phyloP scores from a whole-genome alignment of 1,140 invertebrate genomes.

The Sipha flava region DNA sequence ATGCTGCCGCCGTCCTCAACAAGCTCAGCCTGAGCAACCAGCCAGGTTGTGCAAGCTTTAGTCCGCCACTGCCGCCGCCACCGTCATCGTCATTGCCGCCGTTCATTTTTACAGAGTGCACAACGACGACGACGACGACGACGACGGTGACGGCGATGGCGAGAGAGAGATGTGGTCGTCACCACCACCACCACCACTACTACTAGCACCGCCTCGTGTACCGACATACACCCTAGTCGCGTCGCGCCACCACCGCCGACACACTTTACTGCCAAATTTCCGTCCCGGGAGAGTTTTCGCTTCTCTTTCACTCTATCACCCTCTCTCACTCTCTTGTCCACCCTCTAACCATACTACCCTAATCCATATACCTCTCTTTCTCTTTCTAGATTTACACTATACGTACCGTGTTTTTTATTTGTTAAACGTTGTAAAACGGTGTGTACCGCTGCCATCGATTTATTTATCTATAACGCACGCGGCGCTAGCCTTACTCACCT shows the following conservation, averaged over 20 bases:
- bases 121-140: not conserved
- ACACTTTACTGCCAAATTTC: conserved; percentile 21
- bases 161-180: not conserved
- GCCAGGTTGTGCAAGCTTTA: conserved; percentile 3
- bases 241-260: not conserved
- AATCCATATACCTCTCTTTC: not conserved
- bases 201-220: too few species aligned
- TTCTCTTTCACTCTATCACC: not conserved
- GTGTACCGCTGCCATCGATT: not conserved
- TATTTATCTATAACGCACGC: not conserved
- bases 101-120: not conserved
- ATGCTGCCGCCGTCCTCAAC: not conserved
- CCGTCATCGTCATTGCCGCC: not conserved
- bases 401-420: not conserved
- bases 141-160: not conserved
- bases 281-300: conserved; percentile 1
- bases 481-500: too few species aligned
- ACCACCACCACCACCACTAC: not conserved
- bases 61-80: not conserved
- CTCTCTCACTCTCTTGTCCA: too few species aligned
- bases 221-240: not conserved
- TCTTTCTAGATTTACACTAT: not conserved
- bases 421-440: conserved; percentile 11
- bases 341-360: too few species aligned
- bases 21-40: not conserved